These are phyloP conservation scores for Oryctes rhinoceros DNA, from an alignment of 1,140 invertebrate genomes.

Conservation along the genomic window DNA sequence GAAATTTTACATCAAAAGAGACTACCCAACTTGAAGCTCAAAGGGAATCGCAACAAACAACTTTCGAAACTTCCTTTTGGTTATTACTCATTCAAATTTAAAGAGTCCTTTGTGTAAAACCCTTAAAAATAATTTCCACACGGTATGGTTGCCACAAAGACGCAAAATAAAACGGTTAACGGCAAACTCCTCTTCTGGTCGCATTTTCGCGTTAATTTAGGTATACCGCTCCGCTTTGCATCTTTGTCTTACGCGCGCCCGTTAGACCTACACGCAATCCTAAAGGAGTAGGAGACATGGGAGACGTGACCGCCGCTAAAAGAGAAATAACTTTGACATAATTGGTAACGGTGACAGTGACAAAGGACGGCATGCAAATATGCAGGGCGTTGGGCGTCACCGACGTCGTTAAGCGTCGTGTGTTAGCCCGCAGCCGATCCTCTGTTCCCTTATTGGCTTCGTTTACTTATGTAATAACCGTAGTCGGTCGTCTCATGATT, in stretches of 20 bases:
- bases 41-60: conserved; percentile 37
- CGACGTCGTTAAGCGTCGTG: conserved; percentile 41
- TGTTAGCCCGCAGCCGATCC: conserved; percentile 34
- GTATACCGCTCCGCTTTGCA: not conserved
- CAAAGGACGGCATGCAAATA: conserved; percentile 42
- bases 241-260: conserved; percentile 33
- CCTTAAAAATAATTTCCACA: conserved; percentile 44
- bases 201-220: conserved; percentile 37
- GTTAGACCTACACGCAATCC: not conserved
- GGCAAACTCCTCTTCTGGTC: conserved; percentile 7
- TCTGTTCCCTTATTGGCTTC: conserved; percentile 40
- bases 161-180: conserved; percentile 43
- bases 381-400: conserved; percentile 38
- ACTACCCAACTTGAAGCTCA: conserved; percentile 29
- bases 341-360: conserved; percentile 41
- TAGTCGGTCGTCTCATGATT: conserved; percentile 26
- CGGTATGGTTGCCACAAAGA: conserved; percentile 29
- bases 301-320: conserved; percentile 31
- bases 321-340: conserved; percentile 35
- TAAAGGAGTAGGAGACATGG: conserved; percentile 15
- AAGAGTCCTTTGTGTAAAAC: conserved; percentile 37
- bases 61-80: conserved; percentile 39
- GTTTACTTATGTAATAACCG: conserved; percentile 41
- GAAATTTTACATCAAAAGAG: conserved; percentile 35
- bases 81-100: conserved; percentile 32